Conservation (phyloP, 1,140 invertebrate genomes). For the Drosophila watanabei region DNA sequence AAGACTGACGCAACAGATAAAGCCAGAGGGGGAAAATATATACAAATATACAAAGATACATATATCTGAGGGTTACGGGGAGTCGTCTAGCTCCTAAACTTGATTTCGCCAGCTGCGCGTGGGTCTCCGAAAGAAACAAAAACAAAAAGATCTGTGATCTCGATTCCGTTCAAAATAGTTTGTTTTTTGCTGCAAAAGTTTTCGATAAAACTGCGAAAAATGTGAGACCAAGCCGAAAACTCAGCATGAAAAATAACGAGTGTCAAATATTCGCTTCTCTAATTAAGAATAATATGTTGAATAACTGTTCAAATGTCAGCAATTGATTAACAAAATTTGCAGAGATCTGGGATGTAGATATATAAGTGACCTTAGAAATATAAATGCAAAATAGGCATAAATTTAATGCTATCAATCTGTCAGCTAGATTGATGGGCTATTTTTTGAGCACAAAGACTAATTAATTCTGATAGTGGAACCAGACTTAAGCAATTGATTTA, state of each 20-base stretch:
- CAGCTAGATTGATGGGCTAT: background rate
- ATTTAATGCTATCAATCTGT: background rate
- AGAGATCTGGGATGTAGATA: conserved; percentile 2
- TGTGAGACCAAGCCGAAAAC: conserved; percentile 21
- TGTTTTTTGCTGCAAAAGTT: conserved; percentile 49
- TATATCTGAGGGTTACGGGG: background rate
- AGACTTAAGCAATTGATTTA: conserved; percentile 6
- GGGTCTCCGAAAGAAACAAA: conserved; percentile 44
- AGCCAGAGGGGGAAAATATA: conserved; percentile 8
- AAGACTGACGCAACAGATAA: conserved; percentile 40
- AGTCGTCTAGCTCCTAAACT: conserved; percentile 38
- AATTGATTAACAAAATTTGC: conserved; percentile 30
- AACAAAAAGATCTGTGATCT: conserved; percentile 38
- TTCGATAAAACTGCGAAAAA: conserved; percentile 43
- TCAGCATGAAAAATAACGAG: conserved; percentile 1
- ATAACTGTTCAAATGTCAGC: too few species aligned
- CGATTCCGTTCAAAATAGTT: conserved; percentile 41
- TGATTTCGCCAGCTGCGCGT: conserved; percentile 66
- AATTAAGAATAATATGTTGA: conserved; percentile 55
- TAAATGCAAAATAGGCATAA: conserved; percentile 6
- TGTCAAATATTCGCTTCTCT: conserved; percentile 21
- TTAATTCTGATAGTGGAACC: conserved; percentile 1
- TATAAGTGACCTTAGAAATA: background rate
- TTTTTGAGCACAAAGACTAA: background rate
- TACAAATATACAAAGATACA: too few species aligned